Base-by-base conservation (phyloP, 2,113 vertebrate genomes). In the Excalfactoria chinensis region DNA sequence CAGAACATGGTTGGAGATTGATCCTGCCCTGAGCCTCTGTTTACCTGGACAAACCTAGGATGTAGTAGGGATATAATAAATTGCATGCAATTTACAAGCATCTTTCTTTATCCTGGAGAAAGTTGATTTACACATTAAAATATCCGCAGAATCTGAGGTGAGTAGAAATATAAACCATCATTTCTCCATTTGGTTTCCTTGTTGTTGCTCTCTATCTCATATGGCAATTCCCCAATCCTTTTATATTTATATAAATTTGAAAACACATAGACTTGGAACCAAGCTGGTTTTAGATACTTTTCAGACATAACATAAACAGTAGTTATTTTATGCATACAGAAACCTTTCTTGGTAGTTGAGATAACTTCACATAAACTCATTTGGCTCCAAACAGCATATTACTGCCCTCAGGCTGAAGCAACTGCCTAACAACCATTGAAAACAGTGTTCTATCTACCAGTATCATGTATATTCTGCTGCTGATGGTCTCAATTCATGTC, bases 401-500 rank as follows among this genome's bases (percentile, higher is more conserved):
- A 22, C 28, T 93, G 76, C 40, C 51, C 63, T 83, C 21, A 58
- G 56, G 69, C 35, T 89, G 75, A 86, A 89, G 30, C 26, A 87
- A 74, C 26, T 86, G 35, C 23, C 22, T 81, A 69, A 93, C 43
- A 58, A 49, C 32, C 66, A 22, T 6, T 68, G 72, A 74, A 91
- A 84, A 64, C 46, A 68, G 40, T 44, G 37, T 35, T 80, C 88
- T 23, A 5, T 44, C 78, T 83, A 71, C 56, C 58, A 68, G n/a
- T 35, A 92, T 34, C 60, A 34, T 28, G 34, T 77, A 44, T 89
- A 64, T 66, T 74, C 60, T 89, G 75, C 1, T 10, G 64, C 9
- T 58, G 80, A 66, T 77, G 84, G 74, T 93, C 77, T 87, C 69
- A 25, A 67, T 76, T 91, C 75, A 60, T 84, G 78, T 88, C 93